Percentiles rank a stretch among this genome's conserved stretches.
These are phyloP conservation scores for Dryococelus australis DNA, from an alignment of 2,888 invertebrate genomes.

Conservation along the genomic window DNA sequence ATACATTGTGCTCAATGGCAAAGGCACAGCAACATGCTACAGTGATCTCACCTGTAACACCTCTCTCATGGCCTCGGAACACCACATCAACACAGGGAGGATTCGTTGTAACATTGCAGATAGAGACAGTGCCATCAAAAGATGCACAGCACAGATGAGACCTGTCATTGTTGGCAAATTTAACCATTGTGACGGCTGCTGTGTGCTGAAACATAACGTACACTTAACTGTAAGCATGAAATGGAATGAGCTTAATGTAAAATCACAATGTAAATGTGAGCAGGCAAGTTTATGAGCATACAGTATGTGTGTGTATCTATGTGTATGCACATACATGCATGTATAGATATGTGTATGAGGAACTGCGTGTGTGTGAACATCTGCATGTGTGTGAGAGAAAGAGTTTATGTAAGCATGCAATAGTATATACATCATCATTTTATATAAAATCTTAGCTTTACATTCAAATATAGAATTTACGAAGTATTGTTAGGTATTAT, in stretches of 20 bases:
- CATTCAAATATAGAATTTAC: too few relatives aligned
- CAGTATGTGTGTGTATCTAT: too few relatives aligned
- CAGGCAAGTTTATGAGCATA: too few relatives aligned
- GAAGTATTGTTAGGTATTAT: too few relatives aligned
- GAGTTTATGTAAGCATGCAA: too few relatives aligned
- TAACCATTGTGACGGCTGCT: conserved; percentile 76
- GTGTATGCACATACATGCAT: too few relatives aligned
- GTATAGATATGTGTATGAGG: too few relatives aligned
- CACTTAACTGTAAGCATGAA: conserved; percentile 18
- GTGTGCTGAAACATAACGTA: conserved; percentile 63
- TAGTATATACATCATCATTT: too few relatives aligned
- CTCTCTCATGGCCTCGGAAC: conserved; percentile 77
- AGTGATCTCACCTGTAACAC: conserved; percentile 69
- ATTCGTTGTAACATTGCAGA: conserved; percentile 76
- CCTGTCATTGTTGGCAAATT: conserved; percentile 86
- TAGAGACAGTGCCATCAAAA: conserved; percentile 78
- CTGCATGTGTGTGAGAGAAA: too few relatives aligned
- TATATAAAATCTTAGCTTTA: too few relatives aligned
- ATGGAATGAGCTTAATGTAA: not conserved
- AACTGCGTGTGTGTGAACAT: too few relatives aligned
- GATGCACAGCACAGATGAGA: conserved; percentile 82
- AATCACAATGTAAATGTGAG: not conserved
- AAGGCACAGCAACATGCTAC: not conserved
- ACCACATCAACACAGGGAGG: conserved; percentile 76
- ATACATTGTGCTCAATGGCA: too few relatives aligned